Percentiles rank a stretch among this genome's conserved stretches.
Conservation (phyloP, 2,113 vertebrate genomes). For the Saguinus midas region DNA sequence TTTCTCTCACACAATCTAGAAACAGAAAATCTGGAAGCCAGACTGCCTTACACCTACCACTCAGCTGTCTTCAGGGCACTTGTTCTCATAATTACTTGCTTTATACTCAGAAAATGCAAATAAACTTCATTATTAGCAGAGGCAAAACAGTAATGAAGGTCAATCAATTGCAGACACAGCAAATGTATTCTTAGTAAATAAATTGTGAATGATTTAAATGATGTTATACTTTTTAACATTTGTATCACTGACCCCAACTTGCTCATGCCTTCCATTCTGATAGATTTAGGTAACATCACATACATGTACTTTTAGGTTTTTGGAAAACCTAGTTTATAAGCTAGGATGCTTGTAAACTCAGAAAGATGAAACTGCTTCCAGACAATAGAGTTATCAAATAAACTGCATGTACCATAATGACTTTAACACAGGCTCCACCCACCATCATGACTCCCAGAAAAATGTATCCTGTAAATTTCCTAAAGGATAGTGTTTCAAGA, state of each 20-base stretch:
- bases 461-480: not conserved
- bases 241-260: not conserved
- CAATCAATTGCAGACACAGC: not conserved
- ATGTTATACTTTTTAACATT: not conserved
- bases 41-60: slow-evolving; percentile 22
- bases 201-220: not conserved
- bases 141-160: not conserved
- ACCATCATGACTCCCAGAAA: not conserved
- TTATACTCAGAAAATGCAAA: slow-evolving; percentile 38
- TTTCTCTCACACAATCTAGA: slow-evolving; percentile 41
- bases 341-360: not conserved
- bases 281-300: not conserved
- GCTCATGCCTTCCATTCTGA: not conserved
- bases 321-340: not conserved
- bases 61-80: slow-evolving; percentile 35
- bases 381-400: slow-evolving; percentile 11
- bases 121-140: slow-evolving; percentile 17
- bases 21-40: slow-evolving; percentile 46
- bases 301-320: not conserved
- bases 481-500: not conserved
- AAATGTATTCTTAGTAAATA: not conserved
- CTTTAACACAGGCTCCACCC: not conserved
- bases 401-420: not conserved
- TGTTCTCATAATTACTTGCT: slow-evolving; percentile 17
- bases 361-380: not conserved